Percentiles rank a stretch among this genome's conserved stretches.
phyloP scores from a whole-genome alignment of 2,797 vertebrate species.

The Vespertilio murinus region DNA sequence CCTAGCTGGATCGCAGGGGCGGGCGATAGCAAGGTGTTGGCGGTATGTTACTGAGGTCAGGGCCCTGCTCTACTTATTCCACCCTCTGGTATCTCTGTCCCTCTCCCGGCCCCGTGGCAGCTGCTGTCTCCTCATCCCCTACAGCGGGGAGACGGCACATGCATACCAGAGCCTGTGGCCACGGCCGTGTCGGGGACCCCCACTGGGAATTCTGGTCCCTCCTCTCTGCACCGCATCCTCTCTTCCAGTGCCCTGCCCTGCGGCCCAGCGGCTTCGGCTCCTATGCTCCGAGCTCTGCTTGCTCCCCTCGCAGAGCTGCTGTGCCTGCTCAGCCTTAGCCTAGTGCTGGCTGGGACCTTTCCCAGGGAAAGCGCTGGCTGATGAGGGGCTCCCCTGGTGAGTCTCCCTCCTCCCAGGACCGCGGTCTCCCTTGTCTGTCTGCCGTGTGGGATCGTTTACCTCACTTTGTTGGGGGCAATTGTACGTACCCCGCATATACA shows the following conservation, averaged over 20 bases:
- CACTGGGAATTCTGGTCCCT: neutral
- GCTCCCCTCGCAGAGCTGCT: neutral
- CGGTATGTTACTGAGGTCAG: neutral
- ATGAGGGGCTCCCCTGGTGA: neutral
- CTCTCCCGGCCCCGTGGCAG: neutral
- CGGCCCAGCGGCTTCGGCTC: neutral
- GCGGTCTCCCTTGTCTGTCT: rapidly evolving
- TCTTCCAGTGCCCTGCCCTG: neutral
- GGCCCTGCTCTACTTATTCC: neutral
- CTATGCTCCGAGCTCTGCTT: neutral
- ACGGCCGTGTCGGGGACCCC: neutral
- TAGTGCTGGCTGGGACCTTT: too few species aligned
- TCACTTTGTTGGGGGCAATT: neutral
- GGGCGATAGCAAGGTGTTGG: too few species aligned
- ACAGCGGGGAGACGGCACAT: neutral
- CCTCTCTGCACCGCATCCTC: neutral
- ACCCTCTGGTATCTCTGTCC: neutral
- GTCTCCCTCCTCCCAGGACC: neutral
- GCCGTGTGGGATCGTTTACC: neutral
- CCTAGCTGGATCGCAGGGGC: neutral
- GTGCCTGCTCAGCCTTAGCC: neutral
- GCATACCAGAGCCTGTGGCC: neutral
- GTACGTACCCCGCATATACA: neutral
- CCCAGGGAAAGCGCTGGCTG: neutral
- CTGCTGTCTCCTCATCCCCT: neutral